Percentiles rank a stretch among this genome's conserved stretches.
Conservation (phyloP, 1,140 invertebrate genomes). For the Penaeus chinensis region DNA sequence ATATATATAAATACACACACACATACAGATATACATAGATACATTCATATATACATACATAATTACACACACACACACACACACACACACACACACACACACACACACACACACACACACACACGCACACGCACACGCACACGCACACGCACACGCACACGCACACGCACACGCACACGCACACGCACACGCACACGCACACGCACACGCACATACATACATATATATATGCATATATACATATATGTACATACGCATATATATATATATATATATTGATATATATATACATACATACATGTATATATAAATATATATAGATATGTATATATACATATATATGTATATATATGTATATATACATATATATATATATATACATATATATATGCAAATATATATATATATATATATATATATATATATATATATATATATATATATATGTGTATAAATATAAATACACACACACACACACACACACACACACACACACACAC, state of each 20-base stretch:
- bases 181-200: not conserved
- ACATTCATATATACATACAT: not conserved
- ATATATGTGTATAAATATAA: slow-evolving; percentile 16
- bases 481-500: not conserved
- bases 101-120: not conserved
- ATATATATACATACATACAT: too few species aligned
- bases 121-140: slow-evolving; percentile 5
- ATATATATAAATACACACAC: too few species aligned
- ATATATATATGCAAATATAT: slow-evolving; percentile 14
- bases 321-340: not conserved
- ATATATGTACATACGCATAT: too few species aligned
- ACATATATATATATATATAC: slow-evolving; percentile 38
- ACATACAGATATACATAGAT: too few species aligned
- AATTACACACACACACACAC: too few species aligned
- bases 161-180: not conserved
- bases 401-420: slow-evolving; percentile 13
- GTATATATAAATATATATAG: not conserved
- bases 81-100: too few species aligned
- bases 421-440: slow-evolving; percentile 19
- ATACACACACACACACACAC: not conserved
- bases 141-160: slow-evolving; percentile 24
- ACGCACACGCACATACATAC: not conserved
- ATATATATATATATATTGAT: too few species aligned
- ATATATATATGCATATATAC: too few species aligned
- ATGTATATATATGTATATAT: slow-evolving; percentile 11